Evolutionary conservation across 2,888 invertebrate genomes (phyloP).

Genomic region (Unio delphinus): DNA sequence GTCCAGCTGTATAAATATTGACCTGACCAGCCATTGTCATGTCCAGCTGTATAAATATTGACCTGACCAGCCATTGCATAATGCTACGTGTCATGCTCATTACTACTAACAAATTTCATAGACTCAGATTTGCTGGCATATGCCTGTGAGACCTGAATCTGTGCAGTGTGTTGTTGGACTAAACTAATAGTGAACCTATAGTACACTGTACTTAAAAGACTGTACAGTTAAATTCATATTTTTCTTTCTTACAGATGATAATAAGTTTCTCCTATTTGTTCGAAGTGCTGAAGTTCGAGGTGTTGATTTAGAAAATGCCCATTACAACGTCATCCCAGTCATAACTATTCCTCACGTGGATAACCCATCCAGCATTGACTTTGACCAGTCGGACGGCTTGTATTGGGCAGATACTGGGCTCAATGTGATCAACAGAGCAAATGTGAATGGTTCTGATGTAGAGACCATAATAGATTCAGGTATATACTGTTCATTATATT

Average conservation of each 20-base stretch:
- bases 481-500: conserved; percentile 32
- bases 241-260: conserved; percentile 77
- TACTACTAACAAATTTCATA: no score
- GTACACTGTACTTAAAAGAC: no score
- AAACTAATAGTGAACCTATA: no score
- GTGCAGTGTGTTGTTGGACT: no score
- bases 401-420: conserved; percentile 83
- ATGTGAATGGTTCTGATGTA: conserved; percentile 80
- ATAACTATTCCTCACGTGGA: conserved; percentile 82
- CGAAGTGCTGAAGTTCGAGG: conserved; percentile 79
- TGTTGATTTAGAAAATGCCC: conserved; percentile 83
- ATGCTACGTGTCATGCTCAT: no score
- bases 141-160: no score
- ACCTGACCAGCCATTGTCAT: no score
- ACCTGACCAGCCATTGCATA: no score
- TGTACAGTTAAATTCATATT: background rate
- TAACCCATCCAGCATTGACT: conserved; percentile 82
- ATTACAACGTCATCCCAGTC: conserved; percentile 86
- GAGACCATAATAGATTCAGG: conserved; percentile 84
- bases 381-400: conserved; percentile 74
- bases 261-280: conserved; percentile 85
- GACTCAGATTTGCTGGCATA: no score
- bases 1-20: no score
- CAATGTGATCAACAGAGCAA: conserved; percentile 81
- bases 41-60: no score